These are phyloP conservation scores for Drosophila engyochracea DNA, from an alignment of 2,888 invertebrate species.

Conservation along the genomic window DNA sequence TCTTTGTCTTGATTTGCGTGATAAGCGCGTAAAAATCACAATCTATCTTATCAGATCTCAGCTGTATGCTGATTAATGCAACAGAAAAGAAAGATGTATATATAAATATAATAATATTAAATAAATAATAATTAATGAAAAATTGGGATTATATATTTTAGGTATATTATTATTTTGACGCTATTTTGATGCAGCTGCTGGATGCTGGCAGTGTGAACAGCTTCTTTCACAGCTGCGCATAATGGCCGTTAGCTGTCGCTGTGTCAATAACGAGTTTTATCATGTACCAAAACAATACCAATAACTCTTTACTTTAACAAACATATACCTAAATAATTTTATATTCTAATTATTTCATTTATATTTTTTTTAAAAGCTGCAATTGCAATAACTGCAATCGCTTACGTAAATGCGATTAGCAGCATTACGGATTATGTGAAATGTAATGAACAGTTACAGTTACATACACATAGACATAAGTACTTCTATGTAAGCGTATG, in stretches of 20 bases:
- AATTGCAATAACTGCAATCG: not conserved
- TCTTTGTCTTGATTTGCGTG: slow-evolving; percentile 33
- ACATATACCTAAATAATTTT: not conserved
- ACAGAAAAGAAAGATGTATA: not conserved
- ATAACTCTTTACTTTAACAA: not conserved
- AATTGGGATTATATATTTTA: not conserved
- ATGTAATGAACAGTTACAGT: not conserved
- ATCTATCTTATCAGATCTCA: slow-evolving; percentile 2
- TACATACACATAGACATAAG: not conserved
- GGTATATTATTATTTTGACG: not conserved
- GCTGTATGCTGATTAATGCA: not conserved
- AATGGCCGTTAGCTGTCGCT: not conserved
- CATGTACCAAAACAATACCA: not conserved
- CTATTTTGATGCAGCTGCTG: not conserved
- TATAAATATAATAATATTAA: not conserved
- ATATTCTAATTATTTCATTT: not conserved
- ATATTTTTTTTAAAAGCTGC: not conserved
- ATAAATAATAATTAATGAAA: not conserved
- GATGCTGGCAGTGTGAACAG: not conserved
- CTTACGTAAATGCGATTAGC: not conserved
- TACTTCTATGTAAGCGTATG: not conserved
- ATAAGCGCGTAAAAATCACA: slow-evolving; percentile 42
- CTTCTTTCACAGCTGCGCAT: not conserved
- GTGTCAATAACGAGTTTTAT: not conserved
- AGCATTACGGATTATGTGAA: not conserved